A percentile compares a stretch with the other conserved stretches of the same genome.
These are phyloP conservation scores for Oceanodroma leucorhoa DNA, from an alignment of 2,797 vertebrate species.

Conservation along the genomic window DNA sequence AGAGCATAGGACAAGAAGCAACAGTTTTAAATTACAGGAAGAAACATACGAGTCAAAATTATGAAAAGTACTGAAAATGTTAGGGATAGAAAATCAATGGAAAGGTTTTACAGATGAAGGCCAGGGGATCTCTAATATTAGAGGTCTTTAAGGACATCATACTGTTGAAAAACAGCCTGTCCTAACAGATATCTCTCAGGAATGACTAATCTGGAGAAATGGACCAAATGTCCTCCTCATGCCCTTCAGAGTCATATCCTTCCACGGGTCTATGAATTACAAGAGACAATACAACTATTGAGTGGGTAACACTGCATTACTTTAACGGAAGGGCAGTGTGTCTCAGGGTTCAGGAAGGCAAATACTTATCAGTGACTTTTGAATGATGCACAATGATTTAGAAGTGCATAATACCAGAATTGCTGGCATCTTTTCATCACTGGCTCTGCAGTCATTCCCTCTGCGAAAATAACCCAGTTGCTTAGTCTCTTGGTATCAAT, in stretches of 20 bases:
- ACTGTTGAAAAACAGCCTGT: neutral
- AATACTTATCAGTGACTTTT: slow-evolving; percentile 3
- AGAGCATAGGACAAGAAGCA: neutral
- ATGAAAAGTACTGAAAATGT: neutral
- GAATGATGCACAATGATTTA: neutral
- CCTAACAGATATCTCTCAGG: neutral
- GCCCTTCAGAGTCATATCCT: neutral
- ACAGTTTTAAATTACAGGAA: neutral
- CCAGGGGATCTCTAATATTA: neutral
- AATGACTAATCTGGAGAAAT: slow-evolving; percentile 9
- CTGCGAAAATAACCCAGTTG: slow-evolving; percentile 2
- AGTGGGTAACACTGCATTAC: neutral
- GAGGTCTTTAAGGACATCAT: neutral
- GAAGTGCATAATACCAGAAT: neutral
- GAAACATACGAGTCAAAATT: neutral
- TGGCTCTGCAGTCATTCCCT: neutral
- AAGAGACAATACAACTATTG: neutral
- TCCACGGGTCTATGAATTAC: neutral
- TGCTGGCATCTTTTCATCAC: neutral
- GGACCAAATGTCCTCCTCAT: neutral
- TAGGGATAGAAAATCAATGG: neutral
- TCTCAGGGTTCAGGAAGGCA: neutral
- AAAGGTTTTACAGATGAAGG: neutral
- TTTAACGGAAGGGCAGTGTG: neutral
- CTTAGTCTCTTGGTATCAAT: slow-evolving; percentile 1